Evolutionary conservation across 2,113 vertebrate species (phyloP).

Genomic region (Channa maculata): DNA sequence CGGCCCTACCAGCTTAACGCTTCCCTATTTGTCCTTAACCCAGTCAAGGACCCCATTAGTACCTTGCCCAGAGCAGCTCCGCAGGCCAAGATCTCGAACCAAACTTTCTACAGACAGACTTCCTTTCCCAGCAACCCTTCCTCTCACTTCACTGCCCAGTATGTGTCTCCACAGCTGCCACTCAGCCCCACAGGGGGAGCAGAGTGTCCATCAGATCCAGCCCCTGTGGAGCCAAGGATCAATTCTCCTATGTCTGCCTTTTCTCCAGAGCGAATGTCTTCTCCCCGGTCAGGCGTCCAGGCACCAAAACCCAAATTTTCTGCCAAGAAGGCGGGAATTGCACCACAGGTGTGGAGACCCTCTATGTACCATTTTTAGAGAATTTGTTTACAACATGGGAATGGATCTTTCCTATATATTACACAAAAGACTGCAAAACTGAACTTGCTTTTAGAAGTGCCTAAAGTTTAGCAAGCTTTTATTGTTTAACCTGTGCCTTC

Average conservation of each 20-base stretch:
- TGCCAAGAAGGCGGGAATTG: constrained; percentile 91
- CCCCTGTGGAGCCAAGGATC: constrained; percentile 69
- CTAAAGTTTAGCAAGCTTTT: constrained; percentile 17
- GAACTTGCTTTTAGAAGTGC: constrained; percentile 3
- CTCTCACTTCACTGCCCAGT: constrained; percentile 78
- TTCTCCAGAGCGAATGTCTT: constrained; percentile 83
- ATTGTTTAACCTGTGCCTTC: constrained; percentile 28
- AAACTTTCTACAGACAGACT: constrained; percentile 77
- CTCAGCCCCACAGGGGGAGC: constrained; percentile 51
- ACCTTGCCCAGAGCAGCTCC: constrained; percentile 84
- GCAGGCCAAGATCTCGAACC: constrained; percentile 78
- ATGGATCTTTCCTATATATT: neutral
- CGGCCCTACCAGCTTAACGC: constrained; percentile 91
- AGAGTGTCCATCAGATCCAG: constrained; percentile 44
- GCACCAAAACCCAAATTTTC: constrained; percentile 94
- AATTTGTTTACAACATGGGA: constrained; percentile 48
- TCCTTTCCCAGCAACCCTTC: constrained; percentile 83
- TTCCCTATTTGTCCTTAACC: constrained; percentile 92
- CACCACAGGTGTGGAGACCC: constrained; percentile 98
- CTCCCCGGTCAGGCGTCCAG: constrained; percentile 84
- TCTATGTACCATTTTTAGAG: constrained; percentile 87
- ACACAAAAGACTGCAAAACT: constrained; percentile 8
- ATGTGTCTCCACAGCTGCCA: constrained; percentile 78
- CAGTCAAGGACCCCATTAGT: constrained; percentile 86
- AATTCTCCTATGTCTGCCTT: constrained; percentile 77